Evolutionary conservation across 2,797 vertebrate species (phyloP).

Genomic region (Lacerta agilis): DNA sequence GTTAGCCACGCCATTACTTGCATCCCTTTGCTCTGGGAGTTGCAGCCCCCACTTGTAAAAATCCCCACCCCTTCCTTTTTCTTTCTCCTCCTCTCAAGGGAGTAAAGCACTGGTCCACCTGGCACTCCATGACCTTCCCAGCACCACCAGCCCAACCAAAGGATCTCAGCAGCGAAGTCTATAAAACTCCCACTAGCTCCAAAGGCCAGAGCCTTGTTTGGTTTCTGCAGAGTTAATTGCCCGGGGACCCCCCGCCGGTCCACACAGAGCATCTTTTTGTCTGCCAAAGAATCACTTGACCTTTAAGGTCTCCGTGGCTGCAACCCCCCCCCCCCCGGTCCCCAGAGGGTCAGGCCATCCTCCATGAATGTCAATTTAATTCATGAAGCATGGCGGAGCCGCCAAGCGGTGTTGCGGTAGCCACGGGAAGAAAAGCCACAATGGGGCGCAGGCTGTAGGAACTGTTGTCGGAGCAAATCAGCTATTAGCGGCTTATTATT

Average conservation of each 20-base stretch:
- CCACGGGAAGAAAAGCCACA: neutral
- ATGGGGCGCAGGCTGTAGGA: neutral
- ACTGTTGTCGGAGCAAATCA: neutral
- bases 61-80: accelerated
- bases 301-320: neutral
- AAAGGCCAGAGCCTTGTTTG: conserved; percentile 24
- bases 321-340: neutral
- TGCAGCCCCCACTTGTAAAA: neutral
- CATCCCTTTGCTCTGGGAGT: conserved; percentile 25
- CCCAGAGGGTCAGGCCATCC: neutral
- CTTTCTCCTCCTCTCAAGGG: neutral
- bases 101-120: neutral
- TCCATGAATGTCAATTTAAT: conserved; percentile 29
- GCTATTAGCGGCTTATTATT: conserved; percentile 36
- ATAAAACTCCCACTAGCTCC: neutral
- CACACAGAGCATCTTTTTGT: conserved; percentile 59
- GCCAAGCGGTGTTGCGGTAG: neutral
- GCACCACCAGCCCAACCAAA: neutral
- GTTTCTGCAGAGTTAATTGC: conserved; percentile 64
- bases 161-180: neutral
- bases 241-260: conserved; percentile 2
- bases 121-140: neutral
- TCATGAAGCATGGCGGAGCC: accelerated
- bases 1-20: neutral
- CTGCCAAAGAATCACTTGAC: conserved; percentile 51